Percentiles rank a stretch among this genome's conserved stretches.
phyloP scores from a whole-genome alignment of 2,888 invertebrate species.

The Tortricodes alternella region DNA sequence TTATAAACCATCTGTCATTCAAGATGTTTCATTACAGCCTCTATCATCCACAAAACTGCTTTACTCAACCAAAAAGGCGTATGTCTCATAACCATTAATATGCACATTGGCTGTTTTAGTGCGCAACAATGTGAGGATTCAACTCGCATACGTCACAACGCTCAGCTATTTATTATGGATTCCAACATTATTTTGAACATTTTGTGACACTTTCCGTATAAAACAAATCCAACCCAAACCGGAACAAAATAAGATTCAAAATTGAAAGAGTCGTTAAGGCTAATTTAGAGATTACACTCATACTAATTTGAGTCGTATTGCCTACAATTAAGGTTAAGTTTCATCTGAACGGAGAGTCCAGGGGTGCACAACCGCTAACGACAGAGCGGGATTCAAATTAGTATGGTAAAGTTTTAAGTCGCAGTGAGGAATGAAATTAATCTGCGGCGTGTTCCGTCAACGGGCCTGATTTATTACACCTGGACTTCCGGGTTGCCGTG shows the following conservation, averaged over 20 bases:
- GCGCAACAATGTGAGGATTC: conserved; percentile 16
- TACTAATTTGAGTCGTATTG: neutral
- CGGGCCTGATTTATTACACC: conserved; percentile 45
- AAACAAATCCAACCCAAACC: conserved; percentile 19
- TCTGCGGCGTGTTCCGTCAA: conserved; percentile 33
- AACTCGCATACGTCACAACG: conserved; percentile 34
- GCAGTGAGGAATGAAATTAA: conserved; percentile 37
- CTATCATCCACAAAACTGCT: too few relatives aligned
- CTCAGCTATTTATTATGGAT: conserved; percentile 32
- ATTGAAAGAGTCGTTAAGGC: neutral
- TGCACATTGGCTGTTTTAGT: conserved; percentile 3
- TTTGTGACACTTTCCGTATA: conserved; percentile 15
- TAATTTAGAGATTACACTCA: neutral
- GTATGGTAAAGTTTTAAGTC: conserved; percentile 45
- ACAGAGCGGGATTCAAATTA: conserved; percentile 42
- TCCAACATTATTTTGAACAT: conserved; percentile 29
- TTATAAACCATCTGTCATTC: neutral
- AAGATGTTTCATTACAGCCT: conserved; percentile 15
- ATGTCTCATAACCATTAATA: neutral
- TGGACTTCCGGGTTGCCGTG: conserved; percentile 38
- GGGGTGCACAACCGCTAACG: conserved; percentile 36
- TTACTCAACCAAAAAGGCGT: conserved; percentile 3
- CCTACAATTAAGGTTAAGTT: neutral
- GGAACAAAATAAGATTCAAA: conserved; percentile 4
- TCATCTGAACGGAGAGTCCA: neutral